Conservation (phyloP, 1,140 invertebrate genomes). For the Leucophenga varia region DNA sequence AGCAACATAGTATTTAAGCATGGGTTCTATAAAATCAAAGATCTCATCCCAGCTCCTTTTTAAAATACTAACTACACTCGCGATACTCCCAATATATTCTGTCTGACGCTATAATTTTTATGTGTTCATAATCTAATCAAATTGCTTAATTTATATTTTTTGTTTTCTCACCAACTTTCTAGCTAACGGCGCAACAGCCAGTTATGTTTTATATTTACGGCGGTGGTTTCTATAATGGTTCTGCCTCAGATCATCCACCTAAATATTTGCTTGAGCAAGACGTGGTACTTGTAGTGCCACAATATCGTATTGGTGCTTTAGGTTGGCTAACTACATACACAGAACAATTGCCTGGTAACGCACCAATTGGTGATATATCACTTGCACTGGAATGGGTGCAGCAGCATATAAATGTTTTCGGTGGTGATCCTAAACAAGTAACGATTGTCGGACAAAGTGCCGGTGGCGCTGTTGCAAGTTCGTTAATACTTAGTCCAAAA, state of each 20-base stretch:
- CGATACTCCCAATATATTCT: background rate
- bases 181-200: constrained; percentile 34
- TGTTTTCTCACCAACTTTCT: background rate
- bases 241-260: constrained; percentile 66
- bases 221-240: constrained; percentile 50
- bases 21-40: too few relatives aligned
- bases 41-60: too few relatives aligned
- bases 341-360: constrained; percentile 43
- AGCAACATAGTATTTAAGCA: too few relatives aligned
- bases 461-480: constrained; percentile 38
- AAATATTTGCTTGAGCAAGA: constrained; percentile 74
- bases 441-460: constrained; percentile 51
- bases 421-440: constrained; percentile 64
- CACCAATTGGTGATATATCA: constrained; percentile 36
- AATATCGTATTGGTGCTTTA: constrained; percentile 71
- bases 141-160: background rate
- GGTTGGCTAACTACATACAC: constrained; percentile 59
- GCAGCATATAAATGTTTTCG: constrained; percentile 66
- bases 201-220: constrained; percentile 55
- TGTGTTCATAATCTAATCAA: too few relatives aligned
- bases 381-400: constrained; percentile 64
- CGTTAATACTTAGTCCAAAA: constrained; percentile 43
- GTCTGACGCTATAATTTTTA: background rate
- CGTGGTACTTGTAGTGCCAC: constrained; percentile 74
- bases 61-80: background rate